Conservation (phyloP, 2,888 invertebrate species). For the Drosophila hamatofila region DNA sequence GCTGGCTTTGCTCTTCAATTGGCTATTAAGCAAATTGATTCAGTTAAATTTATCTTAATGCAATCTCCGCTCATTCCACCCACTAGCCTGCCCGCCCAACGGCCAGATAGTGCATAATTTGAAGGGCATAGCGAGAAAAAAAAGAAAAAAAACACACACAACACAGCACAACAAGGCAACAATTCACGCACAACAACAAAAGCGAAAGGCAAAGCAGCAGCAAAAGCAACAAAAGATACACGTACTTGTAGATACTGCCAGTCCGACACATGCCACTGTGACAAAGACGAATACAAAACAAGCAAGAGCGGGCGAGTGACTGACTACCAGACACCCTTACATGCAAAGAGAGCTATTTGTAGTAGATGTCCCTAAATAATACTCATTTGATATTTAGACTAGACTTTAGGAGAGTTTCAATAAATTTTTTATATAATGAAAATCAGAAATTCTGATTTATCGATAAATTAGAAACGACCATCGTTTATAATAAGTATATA, state of each 20-base stretch:
- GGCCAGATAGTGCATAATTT: constrained; percentile 76
- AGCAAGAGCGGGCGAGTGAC: background rate
- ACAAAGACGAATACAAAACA: constrained; percentile 31
- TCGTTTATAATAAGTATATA: too few relatives aligned
- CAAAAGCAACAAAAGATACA: constrained; percentile 44
- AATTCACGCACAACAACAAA: constrained; percentile 77
- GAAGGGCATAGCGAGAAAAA: constrained; percentile 75
- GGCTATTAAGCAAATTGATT: constrained; percentile 85
- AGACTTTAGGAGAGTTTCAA: too few relatives aligned
- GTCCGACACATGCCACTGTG: constrained; percentile 62
- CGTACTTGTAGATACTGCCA: constrained; percentile 52
- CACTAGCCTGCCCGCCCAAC: constrained; percentile 22
- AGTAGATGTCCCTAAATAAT: too few relatives aligned
- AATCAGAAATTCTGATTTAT: too few relatives aligned
- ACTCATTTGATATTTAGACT: too few relatives aligned
- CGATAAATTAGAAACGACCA: too few relatives aligned
- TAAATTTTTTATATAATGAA: too few relatives aligned
- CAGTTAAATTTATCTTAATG: constrained; percentile 85
- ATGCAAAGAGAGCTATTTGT: background rate
- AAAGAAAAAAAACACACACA: background rate
- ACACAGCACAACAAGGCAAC: constrained; percentile 66
- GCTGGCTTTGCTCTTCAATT: constrained; percentile 82
- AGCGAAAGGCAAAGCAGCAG: constrained; percentile 9
- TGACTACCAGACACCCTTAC: background rate
- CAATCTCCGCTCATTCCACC: constrained; percentile 78